Conservation (phyloP, 2,888 invertebrate genomes). For the Lepeophtheirus nordmannii region DNA sequence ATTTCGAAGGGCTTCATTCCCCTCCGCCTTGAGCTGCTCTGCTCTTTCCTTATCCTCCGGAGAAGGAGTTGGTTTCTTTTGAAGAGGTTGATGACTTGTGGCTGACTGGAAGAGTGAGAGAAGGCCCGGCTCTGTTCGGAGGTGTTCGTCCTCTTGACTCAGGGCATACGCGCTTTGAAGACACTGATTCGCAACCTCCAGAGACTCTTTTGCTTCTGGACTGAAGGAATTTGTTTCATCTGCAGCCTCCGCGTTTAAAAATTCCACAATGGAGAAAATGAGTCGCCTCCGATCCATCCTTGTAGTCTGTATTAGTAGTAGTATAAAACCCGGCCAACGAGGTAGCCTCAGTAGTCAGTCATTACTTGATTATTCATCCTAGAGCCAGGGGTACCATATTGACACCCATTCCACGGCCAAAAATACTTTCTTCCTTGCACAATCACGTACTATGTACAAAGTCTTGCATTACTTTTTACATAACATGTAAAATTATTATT, state of each 20-base stretch:
- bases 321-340: no score
- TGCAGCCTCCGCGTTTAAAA: conserved; percentile 37
- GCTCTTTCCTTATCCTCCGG: conserved; percentile 47
- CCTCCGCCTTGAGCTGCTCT: conserved; percentile 70
- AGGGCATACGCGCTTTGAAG: conserved; percentile 75
- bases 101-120: conserved; percentile 35
- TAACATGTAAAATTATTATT: no score
- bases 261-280: conserved; percentile 38
- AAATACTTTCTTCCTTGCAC: no score
- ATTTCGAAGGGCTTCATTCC: conserved; percentile 72
- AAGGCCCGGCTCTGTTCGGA: conserved; percentile 34
- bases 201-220: conserved; percentile 49
- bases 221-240: conserved; percentile 30
- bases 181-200: conserved; percentile 88
- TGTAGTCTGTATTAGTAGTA: conserved; percentile 28
- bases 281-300: conserved; percentile 32
- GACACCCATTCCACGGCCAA: no score
- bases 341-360: no score
- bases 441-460: no score
- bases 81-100: conserved; percentile 25
- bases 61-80: conserved; percentile 20
- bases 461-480: no score
- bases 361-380: no score
- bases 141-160: conserved; percentile 35
- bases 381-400: no score